phyloP scores from a whole-genome alignment of 1,140 invertebrate genomes.

The Psilanteris sp. region DNA sequence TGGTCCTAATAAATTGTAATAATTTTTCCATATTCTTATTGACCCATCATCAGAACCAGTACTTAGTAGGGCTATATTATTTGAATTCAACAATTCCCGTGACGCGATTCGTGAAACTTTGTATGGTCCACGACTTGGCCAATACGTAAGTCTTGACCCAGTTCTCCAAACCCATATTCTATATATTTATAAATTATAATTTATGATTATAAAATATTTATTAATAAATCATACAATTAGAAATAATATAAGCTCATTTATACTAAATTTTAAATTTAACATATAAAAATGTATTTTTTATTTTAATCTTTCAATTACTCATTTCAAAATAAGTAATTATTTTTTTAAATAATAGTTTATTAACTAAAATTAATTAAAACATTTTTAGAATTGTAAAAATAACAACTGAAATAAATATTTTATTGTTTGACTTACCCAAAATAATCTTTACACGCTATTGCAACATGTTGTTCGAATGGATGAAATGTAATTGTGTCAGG shows the following conservation, averaged over 20 bases:
- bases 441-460: conserved; percentile 91
- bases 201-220: too few species aligned
- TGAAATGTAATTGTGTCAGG: conserved; percentile 91
- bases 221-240: too few species aligned
- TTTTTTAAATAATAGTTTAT: too few species aligned
- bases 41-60: conserved; percentile 89
- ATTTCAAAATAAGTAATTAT: too few species aligned
- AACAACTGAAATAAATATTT: too few species aligned
- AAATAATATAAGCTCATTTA: too few species aligned
- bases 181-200: too few species aligned
- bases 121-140: conserved; percentile 71
- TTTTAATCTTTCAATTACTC: too few species aligned
- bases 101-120: conserved; percentile 85
- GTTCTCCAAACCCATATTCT: conserved; percentile 88
- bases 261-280: too few species aligned
- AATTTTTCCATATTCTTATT: conserved; percentile 84
- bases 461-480: conserved; percentile 93
- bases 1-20: conserved; percentile 74
- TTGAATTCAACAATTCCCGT: conserved; percentile 93
- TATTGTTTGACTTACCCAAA: conserved; percentile 86
- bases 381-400: too few species aligned
- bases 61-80: conserved; percentile 88
- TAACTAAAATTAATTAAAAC: too few species aligned
- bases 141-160: conserved; percentile 82
- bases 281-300: too few species aligned